Base-by-base conservation (phyloP, 2,888 invertebrate genomes). In the Pollenia griseotomentosa region DNA sequence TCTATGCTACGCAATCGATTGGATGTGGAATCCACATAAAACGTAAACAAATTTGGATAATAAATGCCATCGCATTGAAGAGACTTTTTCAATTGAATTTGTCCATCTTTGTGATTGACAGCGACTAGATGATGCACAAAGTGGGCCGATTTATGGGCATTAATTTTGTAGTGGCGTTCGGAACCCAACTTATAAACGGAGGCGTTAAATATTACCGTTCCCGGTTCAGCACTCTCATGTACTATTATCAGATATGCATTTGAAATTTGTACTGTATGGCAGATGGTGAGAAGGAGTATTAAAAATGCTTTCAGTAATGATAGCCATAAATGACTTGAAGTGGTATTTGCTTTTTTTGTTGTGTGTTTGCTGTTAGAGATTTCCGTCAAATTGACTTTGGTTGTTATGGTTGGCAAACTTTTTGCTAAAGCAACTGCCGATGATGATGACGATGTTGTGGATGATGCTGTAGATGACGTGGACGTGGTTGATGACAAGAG, bases 21-120 rank as follows among this genome's bases (percentile, higher is more conserved):
- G 87, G 97, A 97, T 73, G 96, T 96, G 51, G 97, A 97, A 92
- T 98, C 97, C 86, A 98, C 96, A 93, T 97, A 97, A 91, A 97
- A 95, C 6, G 97, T 97, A 92, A 98, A 97, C 80, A 97, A 94
- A 90, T 96, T 96, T 0, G 97, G 97, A 91, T 97, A 97, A 89
- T 96, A 96, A 48, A 97, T 94, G 87, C 97, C 97, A 90, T 97
- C 96, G 93, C 97, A 97, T 91, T 96, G 95, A 14, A 97, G 94
- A 78, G 95, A 94, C 90, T 96, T 96, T 88, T 95, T 95, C 53
- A 97, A 94, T n/a, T 95, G 95, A 81, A 97, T 96, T 88, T 96
- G 95, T 16, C 97, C 97, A 88, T 95, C 95, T 90, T 96, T 96
- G 80, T 95, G 95, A 93, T 97, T 96, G 83, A 98, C 97, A 89